phyloP scores from a whole-genome alignment of 2,113 vertebrate species.

The Catharus bicknelli region DNA sequence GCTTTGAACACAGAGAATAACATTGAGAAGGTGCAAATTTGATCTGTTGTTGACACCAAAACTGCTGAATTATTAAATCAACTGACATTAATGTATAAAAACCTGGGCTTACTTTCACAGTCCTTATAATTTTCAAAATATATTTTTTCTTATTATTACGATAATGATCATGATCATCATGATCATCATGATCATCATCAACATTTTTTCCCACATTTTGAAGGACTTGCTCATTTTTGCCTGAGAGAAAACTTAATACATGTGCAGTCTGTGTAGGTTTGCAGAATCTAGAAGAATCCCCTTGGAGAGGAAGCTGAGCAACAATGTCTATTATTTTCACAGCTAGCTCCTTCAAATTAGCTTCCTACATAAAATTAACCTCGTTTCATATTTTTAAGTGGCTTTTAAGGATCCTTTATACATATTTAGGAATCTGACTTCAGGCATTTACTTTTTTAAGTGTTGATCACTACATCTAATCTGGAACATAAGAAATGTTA shows the following conservation, averaged over 20 bases:
- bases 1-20: background rate
- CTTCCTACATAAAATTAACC: background rate
- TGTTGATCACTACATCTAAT: background rate
- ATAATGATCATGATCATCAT: background rate
- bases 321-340: background rate
- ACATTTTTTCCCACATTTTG: background rate
- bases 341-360: background rate
- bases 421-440: background rate
- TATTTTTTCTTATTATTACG: background rate
- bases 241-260: background rate
- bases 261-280: background rate
- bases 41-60: background rate
- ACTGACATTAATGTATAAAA: background rate
- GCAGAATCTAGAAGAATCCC: background rate
- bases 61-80: background rate
- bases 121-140: background rate
- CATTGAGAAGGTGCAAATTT: background rate
- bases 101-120: background rate
- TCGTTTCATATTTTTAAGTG: background rate
- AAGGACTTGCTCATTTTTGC: background rate
- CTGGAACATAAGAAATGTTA: background rate
- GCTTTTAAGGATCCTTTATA: background rate
- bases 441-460: background rate
- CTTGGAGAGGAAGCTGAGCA: background rate
- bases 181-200: background rate